Base-by-base conservation (phyloP, 2,797 vertebrate species). In the Trachurus trachurus region DNA sequence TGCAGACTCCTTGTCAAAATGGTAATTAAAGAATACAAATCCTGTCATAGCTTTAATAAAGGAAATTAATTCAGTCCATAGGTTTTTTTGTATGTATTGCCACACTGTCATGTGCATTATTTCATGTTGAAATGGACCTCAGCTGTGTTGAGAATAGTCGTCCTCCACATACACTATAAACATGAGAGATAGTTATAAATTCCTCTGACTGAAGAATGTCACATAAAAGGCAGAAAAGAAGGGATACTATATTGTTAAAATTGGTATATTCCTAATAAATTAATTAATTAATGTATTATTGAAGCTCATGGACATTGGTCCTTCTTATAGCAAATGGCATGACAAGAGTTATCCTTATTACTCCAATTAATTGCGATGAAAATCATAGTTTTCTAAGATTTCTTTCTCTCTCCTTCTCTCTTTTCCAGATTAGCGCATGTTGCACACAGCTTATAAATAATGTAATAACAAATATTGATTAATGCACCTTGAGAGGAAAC, bases 21-120 rank as follows among this genome's bases (percentile, higher is more conserved):
- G 76, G 54, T 82, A 85, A 92, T 91, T 86, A 89, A 83, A 82
- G 71, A 92, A 90, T 80, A 84, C 57, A 89, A 92, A 91, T 90
- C 63, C 65, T 22, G 66, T 70, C 61, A 60, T 83, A 87, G 75
- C 77, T 78, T 86, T 85, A 80, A 78, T 85, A 74, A 79, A 86
- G 71, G 66, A 76, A 89, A 91, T 84, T 58, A 76, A 89, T 90
- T 87, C 40, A 61, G 62, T 76, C 76, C 61, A 74, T 81, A 68
- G 65, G 40, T 65, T 17, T 71, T 15, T 16, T 59, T 34, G 31
- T 45, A 45, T 75, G 59, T 84, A 68, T 66, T 60, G 21, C 65
- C 40, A 71, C 7, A 56, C 56, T 53, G 60, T 68, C 64, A 37
- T 8, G 8, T 54, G 19, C 62, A 8, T 22, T 34, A 2, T 6